phyloP scores from a whole-genome alignment of 37 sponge, comb jelly and placozoan species.

The Oscarella lobularis region DNA sequence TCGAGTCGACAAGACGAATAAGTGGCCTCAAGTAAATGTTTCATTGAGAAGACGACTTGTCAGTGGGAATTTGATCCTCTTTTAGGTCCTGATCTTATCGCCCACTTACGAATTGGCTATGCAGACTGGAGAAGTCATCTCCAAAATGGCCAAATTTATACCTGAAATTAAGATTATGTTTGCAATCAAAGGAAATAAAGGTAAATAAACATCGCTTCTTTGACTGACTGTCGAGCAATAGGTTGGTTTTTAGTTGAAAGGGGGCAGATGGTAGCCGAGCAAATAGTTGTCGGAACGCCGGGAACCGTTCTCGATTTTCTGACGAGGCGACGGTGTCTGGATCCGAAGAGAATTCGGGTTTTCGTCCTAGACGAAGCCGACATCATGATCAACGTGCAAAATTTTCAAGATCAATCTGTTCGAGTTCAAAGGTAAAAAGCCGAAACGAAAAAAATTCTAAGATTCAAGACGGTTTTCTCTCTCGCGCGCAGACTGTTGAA shows the following conservation, averaged over 20 bases:
- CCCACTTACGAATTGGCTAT: constrained; percentile 88
- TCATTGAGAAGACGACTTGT: neutral
- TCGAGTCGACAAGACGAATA: constrained; percentile 49
- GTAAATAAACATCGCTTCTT: neutral
- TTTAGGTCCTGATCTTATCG: constrained; percentile 70
- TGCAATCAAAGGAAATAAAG: constrained; percentile 58
- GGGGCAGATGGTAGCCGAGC: no score
- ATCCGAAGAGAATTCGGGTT: no score
- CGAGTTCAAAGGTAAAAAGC: constrained; percentile 74
- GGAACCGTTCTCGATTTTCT: constrained; percentile 84
- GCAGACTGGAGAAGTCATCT: constrained; percentile 63
- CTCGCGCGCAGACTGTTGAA: no score
- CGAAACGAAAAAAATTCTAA: no score
- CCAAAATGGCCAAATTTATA: constrained; percentile 53
- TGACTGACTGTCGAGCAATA: no score
- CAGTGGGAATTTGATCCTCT: neutral
- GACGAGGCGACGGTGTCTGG: constrained; percentile 48
- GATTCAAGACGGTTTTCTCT: no score
- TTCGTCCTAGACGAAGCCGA: constrained; percentile 97
- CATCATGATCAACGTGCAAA: no score
- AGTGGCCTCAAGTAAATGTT: constrained; percentile 62
- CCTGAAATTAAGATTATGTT: constrained; percentile 39
- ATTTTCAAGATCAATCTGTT: no score
- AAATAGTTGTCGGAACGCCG: constrained; percentile 87
- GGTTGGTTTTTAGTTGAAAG: no score